phyloP scores from a whole-genome alignment of 2,888 invertebrate species.

The Phalera bucephala region DNA sequence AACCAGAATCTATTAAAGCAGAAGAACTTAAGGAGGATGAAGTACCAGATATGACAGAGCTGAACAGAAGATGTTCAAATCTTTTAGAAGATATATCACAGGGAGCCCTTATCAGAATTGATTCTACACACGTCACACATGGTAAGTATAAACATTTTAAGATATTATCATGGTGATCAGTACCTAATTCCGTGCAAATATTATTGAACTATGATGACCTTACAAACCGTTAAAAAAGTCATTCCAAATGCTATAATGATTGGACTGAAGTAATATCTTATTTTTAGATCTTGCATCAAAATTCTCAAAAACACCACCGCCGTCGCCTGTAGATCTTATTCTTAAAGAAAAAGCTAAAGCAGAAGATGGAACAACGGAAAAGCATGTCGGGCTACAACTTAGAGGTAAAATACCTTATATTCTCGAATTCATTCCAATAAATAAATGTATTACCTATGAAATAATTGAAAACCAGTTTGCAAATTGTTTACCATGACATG shows the following conservation, averaged over 20 bases:
- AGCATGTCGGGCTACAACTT: constrained; percentile 70
- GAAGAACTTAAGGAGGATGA: constrained; percentile 46
- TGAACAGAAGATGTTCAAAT: constrained; percentile 77
- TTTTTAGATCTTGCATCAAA: constrained; percentile 85
- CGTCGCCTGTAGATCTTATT: constrained; percentile 87
- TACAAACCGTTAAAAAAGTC: too few relatives aligned
- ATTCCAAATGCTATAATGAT: too few relatives aligned
- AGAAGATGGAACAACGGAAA: constrained; percentile 60
- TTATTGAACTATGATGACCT: too few relatives aligned
- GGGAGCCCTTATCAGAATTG: constrained; percentile 74
- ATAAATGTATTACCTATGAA: not conserved
- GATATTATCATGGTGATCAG: too few relatives aligned
- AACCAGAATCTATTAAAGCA: constrained; percentile 6
- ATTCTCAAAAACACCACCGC: constrained; percentile 87
- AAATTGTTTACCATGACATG: too few relatives aligned
- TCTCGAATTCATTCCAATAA: not conserved
- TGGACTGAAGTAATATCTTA: too few relatives aligned
- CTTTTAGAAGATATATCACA: constrained; percentile 79
- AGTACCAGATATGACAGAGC: constrained; percentile 71
- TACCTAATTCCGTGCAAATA: too few relatives aligned
- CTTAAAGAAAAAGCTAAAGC: constrained; percentile 75
- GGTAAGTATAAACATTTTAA: constrained; percentile 57
- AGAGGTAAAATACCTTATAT: constrained; percentile 73
- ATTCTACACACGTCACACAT: constrained; percentile 74
- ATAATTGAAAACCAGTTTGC: too few relatives aligned